Evolutionary conservation across 2,113 vertebrate genomes (phyloP), one percentile per base, ranked within the genome.

Genomic region (Platysternon megacephalum): DNA sequence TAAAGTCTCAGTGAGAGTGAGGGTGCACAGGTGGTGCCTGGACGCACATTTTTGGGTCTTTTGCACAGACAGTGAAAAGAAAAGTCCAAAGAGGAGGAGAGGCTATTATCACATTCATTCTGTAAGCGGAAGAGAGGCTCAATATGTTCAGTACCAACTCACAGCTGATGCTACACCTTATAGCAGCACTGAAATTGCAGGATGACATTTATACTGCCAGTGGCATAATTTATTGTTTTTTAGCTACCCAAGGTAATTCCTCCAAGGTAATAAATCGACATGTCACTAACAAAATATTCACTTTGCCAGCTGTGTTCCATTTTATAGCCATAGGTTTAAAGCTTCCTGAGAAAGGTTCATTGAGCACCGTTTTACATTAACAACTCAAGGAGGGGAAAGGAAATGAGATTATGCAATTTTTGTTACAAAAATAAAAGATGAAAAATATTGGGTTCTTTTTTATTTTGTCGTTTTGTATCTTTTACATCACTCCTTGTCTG

Each of bases 201-300:
- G 56, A 84, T 87, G 93, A 90, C 85, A 96, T 19, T 94, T 91
- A 83, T 53, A 87, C 29, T 88, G 51, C 85, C 91, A 80, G 87
- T 89, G 42, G 78, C 55, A 78, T 91, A 87, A 95, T 91, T 94
- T 90, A 95, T 86, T 89, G 42, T 4, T 61, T 92, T 93, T 94
- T 93, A 2, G 14, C 95, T 94, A 97, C 74, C 46, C 86, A 89
- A 87, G 93, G 61, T 96, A 93, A 93, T 97, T 97, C 90, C 89
- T 89, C 48, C 39, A 94, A 96, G 79, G 80, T 89, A 89, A 97
- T 96, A 97, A 93, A 97, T 97, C 89, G 91, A 16, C 35, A 46
- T 88, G 74, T 84, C 86, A 89, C 86, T 82, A 94, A 93, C 82
- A 97, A 93, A 96, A 93, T 91, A 95, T 26, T 95, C 87, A 72